Conservation (phyloP, 2,797 vertebrate species). For the Gouania willdenowi region DNA sequence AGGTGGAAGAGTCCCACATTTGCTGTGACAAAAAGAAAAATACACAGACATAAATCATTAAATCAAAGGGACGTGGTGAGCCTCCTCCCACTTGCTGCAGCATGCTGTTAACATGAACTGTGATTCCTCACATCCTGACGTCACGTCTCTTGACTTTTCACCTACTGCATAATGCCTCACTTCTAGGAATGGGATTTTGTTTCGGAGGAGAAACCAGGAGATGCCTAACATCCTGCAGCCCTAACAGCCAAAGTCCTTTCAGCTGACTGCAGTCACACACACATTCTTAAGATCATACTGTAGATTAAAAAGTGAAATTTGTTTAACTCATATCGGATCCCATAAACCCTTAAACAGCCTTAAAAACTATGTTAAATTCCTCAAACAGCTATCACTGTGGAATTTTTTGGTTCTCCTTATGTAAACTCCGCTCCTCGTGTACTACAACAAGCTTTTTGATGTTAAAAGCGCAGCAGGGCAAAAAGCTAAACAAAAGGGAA, state of each 20-base stretch:
- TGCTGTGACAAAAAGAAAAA: slow-evolving; percentile 73
- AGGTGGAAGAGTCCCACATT: slow-evolving; percentile 87
- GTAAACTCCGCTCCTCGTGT: slow-evolving; percentile 17
- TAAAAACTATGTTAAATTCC: too few species aligned
- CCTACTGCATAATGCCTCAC: slow-evolving; percentile 41
- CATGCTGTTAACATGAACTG: neutral
- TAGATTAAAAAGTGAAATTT: neutral
- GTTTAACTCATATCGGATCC: neutral
- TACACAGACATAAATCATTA: too few species aligned
- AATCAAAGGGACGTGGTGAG: slow-evolving; percentile 2
- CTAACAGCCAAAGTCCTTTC: slow-evolving; percentile 47
- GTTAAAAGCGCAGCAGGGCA: slow-evolving; percentile 13
- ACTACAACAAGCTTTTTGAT: slow-evolving; percentile 24
- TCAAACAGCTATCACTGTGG: too few species aligned
- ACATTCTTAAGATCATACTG: slow-evolving; percentile 13
- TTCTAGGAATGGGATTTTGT: slow-evolving; percentile 49
- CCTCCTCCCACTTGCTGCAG: neutral
- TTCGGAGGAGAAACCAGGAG: slow-evolving; percentile 42
- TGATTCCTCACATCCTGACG: slow-evolving; percentile 12
- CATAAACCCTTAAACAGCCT: too few species aligned
- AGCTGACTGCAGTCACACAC: slow-evolving; percentile 55
- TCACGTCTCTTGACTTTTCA: slow-evolving; percentile 57
- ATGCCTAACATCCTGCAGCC: slow-evolving; percentile 27
- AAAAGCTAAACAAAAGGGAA: slow-evolving; percentile 41
- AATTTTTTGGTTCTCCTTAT: neutral